A percentile compares a stretch with the other conserved stretches of the same genome.
phyloP scores from a whole-genome alignment of 2,113 vertebrate species.

The Gobio gobio region DNA sequence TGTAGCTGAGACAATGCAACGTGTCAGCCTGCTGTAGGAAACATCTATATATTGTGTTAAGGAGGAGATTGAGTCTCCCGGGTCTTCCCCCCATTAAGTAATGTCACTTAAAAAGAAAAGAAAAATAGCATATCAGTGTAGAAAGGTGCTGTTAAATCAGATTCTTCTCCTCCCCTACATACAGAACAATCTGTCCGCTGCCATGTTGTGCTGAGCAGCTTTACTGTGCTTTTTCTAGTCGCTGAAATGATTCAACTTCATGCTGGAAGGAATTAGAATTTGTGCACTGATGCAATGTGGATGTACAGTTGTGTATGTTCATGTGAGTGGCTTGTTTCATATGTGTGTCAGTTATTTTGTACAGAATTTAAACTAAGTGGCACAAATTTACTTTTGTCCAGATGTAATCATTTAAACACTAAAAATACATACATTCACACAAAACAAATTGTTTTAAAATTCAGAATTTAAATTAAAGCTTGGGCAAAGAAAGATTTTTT shows the following conservation, averaged over 20 bases:
- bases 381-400: neutral
- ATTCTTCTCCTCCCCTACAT: neutral
- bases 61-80: constrained; percentile 32
- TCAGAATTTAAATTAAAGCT: too few relatives aligned
- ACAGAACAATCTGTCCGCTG: neutral
- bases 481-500: too few relatives aligned
- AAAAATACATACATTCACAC: neutral
- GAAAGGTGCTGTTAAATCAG: constrained; percentile 7
- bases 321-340: neutral
- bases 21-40: neutral
- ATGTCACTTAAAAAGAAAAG: constrained; percentile 21
- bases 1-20: neutral
- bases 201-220: neutral
- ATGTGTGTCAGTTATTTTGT: neutral
- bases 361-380: too few relatives aligned
- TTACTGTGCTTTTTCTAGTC: neutral
- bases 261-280: neutral
- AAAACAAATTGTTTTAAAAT: too few relatives aligned
- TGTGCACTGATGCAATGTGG: neutral
- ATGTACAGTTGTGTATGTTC: neutral
- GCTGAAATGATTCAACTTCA: neutral
- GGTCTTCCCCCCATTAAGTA: neutral
- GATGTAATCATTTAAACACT: neutral
- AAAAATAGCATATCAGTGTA: constrained; percentile 11
- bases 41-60: constrained; percentile 14